phyloP scores from a whole-genome alignment of 2,113 vertebrate species.

The Nibea albiflora region DNA sequence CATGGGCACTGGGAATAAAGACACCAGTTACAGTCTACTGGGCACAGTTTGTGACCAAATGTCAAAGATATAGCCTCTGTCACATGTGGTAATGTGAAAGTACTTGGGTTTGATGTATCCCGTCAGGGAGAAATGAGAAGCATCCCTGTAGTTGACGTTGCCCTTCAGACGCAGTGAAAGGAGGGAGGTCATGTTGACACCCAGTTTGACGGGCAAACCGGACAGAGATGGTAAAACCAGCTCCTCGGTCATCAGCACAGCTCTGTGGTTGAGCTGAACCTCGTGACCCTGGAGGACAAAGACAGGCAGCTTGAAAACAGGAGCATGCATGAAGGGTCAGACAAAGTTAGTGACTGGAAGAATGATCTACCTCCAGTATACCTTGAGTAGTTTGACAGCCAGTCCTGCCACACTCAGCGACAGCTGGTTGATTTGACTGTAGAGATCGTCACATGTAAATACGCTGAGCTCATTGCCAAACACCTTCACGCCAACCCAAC shows the following conservation, averaged over 20 bases:
- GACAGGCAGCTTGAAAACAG: conserved; percentile 1
- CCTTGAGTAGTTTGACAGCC: conserved; percentile 88
- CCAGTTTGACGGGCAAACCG: conserved; percentile 86
- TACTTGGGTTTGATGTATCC: conserved; percentile 90
- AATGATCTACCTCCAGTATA: conserved; percentile 50
- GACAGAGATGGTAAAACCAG: conserved; percentile 87
- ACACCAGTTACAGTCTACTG: conserved; percentile 10
- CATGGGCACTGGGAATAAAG: conserved; percentile 79
- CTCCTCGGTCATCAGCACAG: conserved; percentile 84
- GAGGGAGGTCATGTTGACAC: conserved; percentile 85
- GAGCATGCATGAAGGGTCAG: not conserved
- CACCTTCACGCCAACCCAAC: conserved; percentile 86
- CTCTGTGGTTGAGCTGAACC: conserved; percentile 84
- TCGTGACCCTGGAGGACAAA: conserved; percentile 86
- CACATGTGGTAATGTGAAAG: not conserved
- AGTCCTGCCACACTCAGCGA: conserved; percentile 86
- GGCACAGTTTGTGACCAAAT: not conserved
- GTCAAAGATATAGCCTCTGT: not conserved
- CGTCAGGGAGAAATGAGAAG: conserved; percentile 85
- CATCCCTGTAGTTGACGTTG: conserved; percentile 81
- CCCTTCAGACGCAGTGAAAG: conserved; percentile 85
- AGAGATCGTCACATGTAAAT: conserved; percentile 83
- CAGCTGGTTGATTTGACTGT: conserved; percentile 74
- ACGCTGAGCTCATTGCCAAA: conserved; percentile 89
- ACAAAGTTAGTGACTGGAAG: not conserved